Percentiles rank a stretch among this genome's conserved stretches.
Conservation (phyloP, 2,797 vertebrate species). For the Sternarchorhynchus goeldii region DNA sequence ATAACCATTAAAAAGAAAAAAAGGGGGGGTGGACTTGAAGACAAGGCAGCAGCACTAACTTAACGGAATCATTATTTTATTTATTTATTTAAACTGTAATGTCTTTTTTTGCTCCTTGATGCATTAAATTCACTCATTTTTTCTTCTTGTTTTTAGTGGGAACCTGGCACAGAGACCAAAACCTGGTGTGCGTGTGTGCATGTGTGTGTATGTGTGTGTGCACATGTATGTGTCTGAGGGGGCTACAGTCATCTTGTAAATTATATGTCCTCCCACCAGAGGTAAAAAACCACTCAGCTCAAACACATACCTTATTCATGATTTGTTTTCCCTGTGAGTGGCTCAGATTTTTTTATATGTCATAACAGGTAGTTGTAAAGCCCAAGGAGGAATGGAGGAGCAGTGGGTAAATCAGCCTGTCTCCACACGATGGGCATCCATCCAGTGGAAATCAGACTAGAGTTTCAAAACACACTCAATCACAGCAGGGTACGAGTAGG, state of each 20-base stretch:
- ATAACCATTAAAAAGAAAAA: slow-evolving; percentile 50
- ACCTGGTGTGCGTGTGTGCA: slow-evolving; percentile 38
- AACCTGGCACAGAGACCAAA: slow-evolving; percentile 67
- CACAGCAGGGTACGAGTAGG: slow-evolving; percentile 10
- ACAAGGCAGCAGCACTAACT: slow-evolving; percentile 59
- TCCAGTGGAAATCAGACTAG: slow-evolving; percentile 37
- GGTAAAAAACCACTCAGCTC: slow-evolving; percentile 62
- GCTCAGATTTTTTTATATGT: slow-evolving; percentile 62
- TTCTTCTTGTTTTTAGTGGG: slow-evolving; percentile 68
- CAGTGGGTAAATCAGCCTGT: slow-evolving; percentile 61
- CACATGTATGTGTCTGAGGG: slow-evolving; percentile 45
- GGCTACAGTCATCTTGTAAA: slow-evolving; percentile 51
- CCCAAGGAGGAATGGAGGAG: slow-evolving; percentile 55
- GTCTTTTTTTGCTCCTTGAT: too few species aligned
- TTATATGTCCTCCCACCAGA: slow-evolving; percentile 42
- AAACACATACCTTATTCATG: slow-evolving; percentile 59
- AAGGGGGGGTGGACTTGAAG: slow-evolving; percentile 40
- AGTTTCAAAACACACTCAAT: slow-evolving; percentile 41
- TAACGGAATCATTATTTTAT: slow-evolving; percentile 67
- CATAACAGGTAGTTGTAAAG: slow-evolving; percentile 64
- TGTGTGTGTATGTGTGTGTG: slow-evolving; percentile 6
- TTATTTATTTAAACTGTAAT: neutral
- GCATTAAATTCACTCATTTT: too few species aligned
- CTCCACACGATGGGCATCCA: slow-evolving; percentile 52
- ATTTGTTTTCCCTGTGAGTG: slow-evolving; percentile 63